phyloP scores from a whole-genome alignment of 1,140 invertebrate species.

The Fopius arisanus region DNA sequence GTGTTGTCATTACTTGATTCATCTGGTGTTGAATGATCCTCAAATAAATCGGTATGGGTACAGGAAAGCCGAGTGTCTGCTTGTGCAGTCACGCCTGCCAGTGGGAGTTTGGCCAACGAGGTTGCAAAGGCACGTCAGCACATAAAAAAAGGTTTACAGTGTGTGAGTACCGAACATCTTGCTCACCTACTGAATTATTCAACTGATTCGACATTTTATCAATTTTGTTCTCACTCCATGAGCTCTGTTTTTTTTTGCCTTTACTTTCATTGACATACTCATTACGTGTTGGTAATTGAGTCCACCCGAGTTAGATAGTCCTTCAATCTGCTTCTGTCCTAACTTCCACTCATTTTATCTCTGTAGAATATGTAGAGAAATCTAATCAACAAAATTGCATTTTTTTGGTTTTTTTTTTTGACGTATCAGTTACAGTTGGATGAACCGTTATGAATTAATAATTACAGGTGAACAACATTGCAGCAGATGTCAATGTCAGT shows the following conservation, averaged over 20 bases:
- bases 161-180: conserved; percentile 64
- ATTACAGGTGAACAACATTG: conserved; percentile 57
- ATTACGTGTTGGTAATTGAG: not conserved
- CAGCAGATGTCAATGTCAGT: conserved; percentile 38
- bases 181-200: conserved; percentile 34
- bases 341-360: conserved; percentile 5
- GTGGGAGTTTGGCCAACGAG: conserved; percentile 65
- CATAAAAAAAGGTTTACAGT: conserved; percentile 68
- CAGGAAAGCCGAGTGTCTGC: conserved; percentile 52
- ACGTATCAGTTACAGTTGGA: not conserved
- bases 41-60: conserved; percentile 46
- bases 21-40: not conserved
- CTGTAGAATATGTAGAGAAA: not conserved
- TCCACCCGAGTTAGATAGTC: not conserved
- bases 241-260: not conserved
- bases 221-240: not conserved
- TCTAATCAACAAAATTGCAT: not conserved
- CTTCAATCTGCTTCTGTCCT: not conserved
- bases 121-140: conserved; percentile 68
- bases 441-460: not conserved
- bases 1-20: not conserved
- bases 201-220: not conserved
- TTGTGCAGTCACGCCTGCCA: conserved; percentile 51
- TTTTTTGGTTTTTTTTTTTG: not conserved
- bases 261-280: not conserved